phyloP scores from a whole-genome alignment of 2,888 invertebrate genomes.

The Lepidocyrtoides sp. region DNA sequence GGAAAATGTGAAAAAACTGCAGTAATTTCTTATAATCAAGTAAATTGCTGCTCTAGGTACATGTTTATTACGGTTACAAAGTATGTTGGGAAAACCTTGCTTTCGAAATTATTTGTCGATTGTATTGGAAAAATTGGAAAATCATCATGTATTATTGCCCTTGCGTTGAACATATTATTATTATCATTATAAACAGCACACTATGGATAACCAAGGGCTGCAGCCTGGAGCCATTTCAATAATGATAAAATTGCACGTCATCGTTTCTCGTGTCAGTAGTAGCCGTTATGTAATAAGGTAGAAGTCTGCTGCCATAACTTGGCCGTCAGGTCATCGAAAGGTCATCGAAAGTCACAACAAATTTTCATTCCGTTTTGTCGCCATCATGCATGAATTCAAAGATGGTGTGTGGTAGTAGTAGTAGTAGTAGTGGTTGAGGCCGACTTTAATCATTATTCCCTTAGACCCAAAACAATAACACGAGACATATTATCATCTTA shows the following conservation, averaged over 20 bases:
- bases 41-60: not conserved
- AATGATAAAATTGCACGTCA: slow-evolving; percentile 44
- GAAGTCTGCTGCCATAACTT: not conserved
- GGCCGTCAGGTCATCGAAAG: not conserved
- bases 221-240: slow-evolving; percentile 39
- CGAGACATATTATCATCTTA: slow-evolving; percentile 32
- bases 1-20: slow-evolving; percentile 1
- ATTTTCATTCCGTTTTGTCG: slow-evolving; percentile 32
- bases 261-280: not conserved
- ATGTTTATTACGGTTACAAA: not conserved
- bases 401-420: not conserved
- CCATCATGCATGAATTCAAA: slow-evolving; percentile 25
- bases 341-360: slow-evolving; percentile 52
- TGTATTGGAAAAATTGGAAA: slow-evolving; percentile 34
- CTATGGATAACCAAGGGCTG: slow-evolving; percentile 15
- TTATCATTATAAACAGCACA: slow-evolving; percentile 1
- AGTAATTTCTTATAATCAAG: slow-evolving; percentile 18
- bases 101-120: slow-evolving; percentile 16
- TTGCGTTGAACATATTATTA: not conserved
- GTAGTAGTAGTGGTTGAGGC: not conserved
- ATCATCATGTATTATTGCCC: not conserved
- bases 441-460: slow-evolving; percentile 10
- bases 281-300: not conserved
- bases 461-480: not conserved
- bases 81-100: slow-evolving; percentile 4